These are phyloP conservation scores for Ifrita kowaldi DNA, from an alignment of 2,113 vertebrate genomes.

Conservation along the genomic window DNA sequence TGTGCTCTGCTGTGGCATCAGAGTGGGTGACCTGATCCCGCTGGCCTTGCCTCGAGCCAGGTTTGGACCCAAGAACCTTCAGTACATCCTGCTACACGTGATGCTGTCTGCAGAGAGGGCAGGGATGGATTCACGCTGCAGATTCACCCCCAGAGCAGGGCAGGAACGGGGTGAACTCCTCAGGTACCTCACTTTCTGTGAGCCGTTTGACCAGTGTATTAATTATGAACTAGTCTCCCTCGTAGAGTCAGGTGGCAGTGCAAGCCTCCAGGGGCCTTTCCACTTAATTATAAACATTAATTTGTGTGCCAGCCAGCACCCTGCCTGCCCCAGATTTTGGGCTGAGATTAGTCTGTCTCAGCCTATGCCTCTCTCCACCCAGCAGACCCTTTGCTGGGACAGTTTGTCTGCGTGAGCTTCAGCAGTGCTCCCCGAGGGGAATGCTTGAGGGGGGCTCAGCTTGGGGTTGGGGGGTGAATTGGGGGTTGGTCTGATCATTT, in stretches of 20 bases:
- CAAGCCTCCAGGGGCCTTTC: constrained; percentile 33
- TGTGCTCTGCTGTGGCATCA: not conserved
- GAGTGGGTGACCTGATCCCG: rapidly evolving
- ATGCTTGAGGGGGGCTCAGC: not conserved
- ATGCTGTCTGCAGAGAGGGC: not conserved
- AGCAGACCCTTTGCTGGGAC: not conserved
- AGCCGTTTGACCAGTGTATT: constrained; percentile 31
- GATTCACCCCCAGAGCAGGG: not conserved
- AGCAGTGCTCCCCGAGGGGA: not conserved
- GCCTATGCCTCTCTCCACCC: not conserved
- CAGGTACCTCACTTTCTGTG: not conserved
- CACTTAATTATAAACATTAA: constrained; percentile 58
- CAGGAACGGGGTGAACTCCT: not conserved
- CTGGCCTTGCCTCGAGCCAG: rapidly evolving
- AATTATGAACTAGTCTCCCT: constrained; percentile 40
- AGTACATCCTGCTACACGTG: rapidly evolving
- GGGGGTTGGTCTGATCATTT: rapidly evolving
- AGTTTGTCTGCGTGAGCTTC: not conserved
- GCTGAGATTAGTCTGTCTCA: not conserved
- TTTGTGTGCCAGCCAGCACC: constrained; percentile 7
- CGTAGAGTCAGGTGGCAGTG: not conserved
- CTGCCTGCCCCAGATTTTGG: constrained; percentile 26
- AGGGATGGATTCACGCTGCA: not conserved
- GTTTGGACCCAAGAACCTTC: not conserved
- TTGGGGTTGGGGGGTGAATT: rapidly evolving